Evolutionary conservation across 2,797 vertebrate species (phyloP).

Genomic region (Benthosema pterotum): DNA sequence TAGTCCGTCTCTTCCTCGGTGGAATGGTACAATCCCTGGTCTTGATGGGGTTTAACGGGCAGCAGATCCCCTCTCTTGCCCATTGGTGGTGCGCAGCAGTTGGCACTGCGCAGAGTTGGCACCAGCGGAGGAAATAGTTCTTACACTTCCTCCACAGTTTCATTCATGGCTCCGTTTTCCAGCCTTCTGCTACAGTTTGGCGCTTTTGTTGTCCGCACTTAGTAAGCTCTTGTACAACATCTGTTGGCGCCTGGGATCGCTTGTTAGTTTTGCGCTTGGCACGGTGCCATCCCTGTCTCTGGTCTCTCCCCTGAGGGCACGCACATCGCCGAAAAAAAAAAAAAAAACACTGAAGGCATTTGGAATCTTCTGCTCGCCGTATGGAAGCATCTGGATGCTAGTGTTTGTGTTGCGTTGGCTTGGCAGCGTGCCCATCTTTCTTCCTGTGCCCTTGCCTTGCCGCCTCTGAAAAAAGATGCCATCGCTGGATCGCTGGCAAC

Average conservation of each 20-base stretch:
- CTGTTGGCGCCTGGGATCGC: conserved; percentile 30
- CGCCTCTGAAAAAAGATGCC: conserved; percentile 63
- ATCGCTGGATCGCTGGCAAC: conserved; percentile 63
- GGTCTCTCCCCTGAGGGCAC: conserved; percentile 65
- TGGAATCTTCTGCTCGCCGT: conserved; percentile 59
- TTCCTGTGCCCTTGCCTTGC: conserved; percentile 56
- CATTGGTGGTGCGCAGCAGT: conserved; percentile 25
- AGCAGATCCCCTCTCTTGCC: conserved; percentile 32
- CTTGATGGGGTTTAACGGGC: conserved; percentile 29
- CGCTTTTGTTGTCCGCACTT: conserved; percentile 33
- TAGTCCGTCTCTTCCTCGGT: conserved; percentile 35
- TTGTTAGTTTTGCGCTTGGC: conserved; percentile 64
- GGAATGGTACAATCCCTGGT: conserved; percentile 43
- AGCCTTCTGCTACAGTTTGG: conserved; percentile 43
- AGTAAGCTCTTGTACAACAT: conserved; percentile 35
- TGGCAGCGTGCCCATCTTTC: conserved; percentile 73
- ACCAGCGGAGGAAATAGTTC: conserved; percentile 36
- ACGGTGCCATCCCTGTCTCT: conserved; percentile 67
- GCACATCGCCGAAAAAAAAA: conserved; percentile 55
- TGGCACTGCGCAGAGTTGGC: conserved; percentile 59
- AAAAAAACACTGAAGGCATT: conserved; percentile 56
- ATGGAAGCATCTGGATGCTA: conserved; percentile 62
- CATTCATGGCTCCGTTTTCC: conserved; percentile 24
- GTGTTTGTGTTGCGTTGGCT: conserved; percentile 54
- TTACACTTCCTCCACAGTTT: conserved; percentile 21